Base-by-base conservation (phyloP, 2,797 vertebrate species). In the Onychomys arenicola region DNA sequence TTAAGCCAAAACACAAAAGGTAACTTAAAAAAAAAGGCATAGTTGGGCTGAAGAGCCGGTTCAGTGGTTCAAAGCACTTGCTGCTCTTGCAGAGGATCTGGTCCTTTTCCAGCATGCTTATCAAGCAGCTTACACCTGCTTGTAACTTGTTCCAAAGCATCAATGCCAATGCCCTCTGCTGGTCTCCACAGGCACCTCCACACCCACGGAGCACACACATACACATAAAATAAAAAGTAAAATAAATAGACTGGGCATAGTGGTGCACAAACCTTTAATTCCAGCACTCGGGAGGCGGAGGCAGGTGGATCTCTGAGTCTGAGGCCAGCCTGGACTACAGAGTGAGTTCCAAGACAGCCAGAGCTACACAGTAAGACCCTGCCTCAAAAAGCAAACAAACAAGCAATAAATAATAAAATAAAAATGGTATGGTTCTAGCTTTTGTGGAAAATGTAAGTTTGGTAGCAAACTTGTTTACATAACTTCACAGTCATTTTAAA, bases 401-500 rank as follows among this genome's bases (percentile, higher is more conserved):
- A 49, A n/a, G 6, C 29, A 84, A 46, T 4, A 3, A 7, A 32
- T 43, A 32, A 84, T 43, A 65, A 82, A 83, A 65, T 46, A 34
- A 85, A 65, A 85, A 52, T 59, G 57, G 46, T 14, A 57, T 13
- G 17, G 21, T 29, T 37, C 25, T 37, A 75, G 23, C 46, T 75
- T 95, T 93, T 80, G 52, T 61, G 11, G 5, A 94, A 96, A 91
- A 95, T 29, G 9, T 32, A 94, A 88, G 59, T 55, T 84, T 83
- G 61, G n/a, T 87, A 55, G n/a, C 67, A 94, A 90, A 83, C 6
- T 14, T 78, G 52, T 80, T 88, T 59, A 94, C 32, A 25, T 14
- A 95, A 93, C 57, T 88, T 91, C 80, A 95, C 29, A 65, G 11
- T 65, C 29, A 83, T 63, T 86, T 96, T 89, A 95, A 97, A 71